Base-by-base conservation (phyloP, 2,888 invertebrate genomes). In the Malachius bipustulatus region DNA sequence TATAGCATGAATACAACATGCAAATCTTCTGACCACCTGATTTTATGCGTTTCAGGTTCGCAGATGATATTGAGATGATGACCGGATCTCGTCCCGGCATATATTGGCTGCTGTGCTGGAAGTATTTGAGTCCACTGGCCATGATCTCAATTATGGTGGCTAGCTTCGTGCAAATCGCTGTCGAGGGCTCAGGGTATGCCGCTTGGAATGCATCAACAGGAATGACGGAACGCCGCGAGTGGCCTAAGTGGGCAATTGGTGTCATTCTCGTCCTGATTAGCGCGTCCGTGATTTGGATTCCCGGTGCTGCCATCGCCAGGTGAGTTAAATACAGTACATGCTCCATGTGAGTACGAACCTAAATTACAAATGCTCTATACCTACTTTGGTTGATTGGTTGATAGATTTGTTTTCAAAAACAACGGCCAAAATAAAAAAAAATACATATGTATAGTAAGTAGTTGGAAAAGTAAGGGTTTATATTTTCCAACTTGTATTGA, bases 81-180 rank as follows among this genome's bases (percentile, higher is more conserved):
- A 91, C 90, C 1, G 91, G 93, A 2, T 77, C 75, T 30, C 71
- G 88, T 14, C 90, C 91, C 0, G 82, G 82, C 1, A 67, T 84
- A 16, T 94, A 90, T 60, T 93, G 91, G 91, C 67, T 88, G 55
- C 75, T 90, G 47, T 93, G 90, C 62, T 94, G 93, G 93, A 88
- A 91, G 60, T 93, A 90, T 57, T 65, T 93, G 8, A 88, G 90
- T 2, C 93, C 93, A 0, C 55, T 81, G 38, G 88, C 89, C 1
- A 90, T 91, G 90, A 61, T 88, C 19, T 77, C 81, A 30, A 90
- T 91, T 52, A 64, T 91, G 15, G 64, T 80, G 15, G 85, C 90
- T 0, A 89, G 88, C 27, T 77, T 89, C 53, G 71, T 79, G 40
- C 82, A 90, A 52, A 75, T 90, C 43, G 69, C 80, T 0, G 71